Base-by-base conservation (phyloP, 2,113 vertebrate genomes). In the Cryptomyrus ogoouensis region DNA sequence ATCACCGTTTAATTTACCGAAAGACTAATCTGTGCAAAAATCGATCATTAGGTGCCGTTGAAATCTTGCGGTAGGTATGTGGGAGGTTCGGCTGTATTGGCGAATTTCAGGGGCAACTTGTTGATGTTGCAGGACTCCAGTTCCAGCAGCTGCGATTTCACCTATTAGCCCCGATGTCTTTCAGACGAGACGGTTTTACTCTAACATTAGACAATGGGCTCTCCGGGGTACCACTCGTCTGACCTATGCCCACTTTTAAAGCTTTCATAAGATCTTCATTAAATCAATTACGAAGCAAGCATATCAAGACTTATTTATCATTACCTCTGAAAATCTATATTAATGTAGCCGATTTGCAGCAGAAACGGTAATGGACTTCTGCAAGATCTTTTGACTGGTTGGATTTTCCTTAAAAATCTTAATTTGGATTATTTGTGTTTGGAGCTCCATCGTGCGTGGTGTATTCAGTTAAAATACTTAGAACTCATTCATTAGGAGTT, bases 191-290 rank as follows among this genome's bases (percentile, higher is more conserved):
- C 93, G 92, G 95, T 94, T 92, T 94, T 96, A 98, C 97, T 97
- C 97, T 96, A 96, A 96, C 96, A 96, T 96, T 95, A 95, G 95
- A 96, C 96, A 97, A 95, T 96, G 35, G 93, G 94, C 96, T 91
- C 96, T 94, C 96, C 95, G 94, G 97, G 97, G 96, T 95, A 95
- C 94, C 95, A 94, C 94, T 94, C 93, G 92, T 92, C 95, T 97
- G 97, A 97, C 97, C 97, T 97, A 96, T 94, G 95, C 96, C 94
- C 94, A 94, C 93, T 95, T 97, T 96, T 96, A 96, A 96, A 96
- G 96, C 96, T 98, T 97, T 97, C 96, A 96, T 96, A 96, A 95
- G 95, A 97, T 97, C 97, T 96, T 98, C 96, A 97, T 97, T 97
- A 98, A 97, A 97, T 97, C 97, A 98, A 97, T 97, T 97, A 97